Evolutionary conservation across 2,797 vertebrate genomes (phyloP).

Genomic region (Myotis planiceps): DNA sequence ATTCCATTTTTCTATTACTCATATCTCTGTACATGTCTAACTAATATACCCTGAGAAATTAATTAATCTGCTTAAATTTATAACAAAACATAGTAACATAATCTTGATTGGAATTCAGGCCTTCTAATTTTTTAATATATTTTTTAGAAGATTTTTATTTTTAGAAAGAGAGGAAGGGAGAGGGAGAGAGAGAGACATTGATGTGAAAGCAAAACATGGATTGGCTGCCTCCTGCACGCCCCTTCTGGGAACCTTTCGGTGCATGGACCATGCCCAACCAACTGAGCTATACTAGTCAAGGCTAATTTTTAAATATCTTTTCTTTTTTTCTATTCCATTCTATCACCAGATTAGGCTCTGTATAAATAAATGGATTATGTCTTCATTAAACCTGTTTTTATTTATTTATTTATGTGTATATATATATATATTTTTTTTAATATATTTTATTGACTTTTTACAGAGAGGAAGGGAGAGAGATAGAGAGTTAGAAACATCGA

Average conservation of each 20-base stretch:
- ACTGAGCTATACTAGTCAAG: not conserved
- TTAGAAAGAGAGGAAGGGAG: not conserved
- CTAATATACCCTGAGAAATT: not conserved
- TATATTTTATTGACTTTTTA: too few species aligned
- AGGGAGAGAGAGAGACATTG: not conserved
- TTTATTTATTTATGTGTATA: too few species aligned
- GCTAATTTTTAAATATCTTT: not conserved
- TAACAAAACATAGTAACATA: not conserved
- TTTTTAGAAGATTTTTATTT: not conserved
- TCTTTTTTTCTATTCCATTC: not conserved
- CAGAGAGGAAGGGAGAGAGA: too few species aligned
- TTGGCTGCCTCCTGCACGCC: not conserved
- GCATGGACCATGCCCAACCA: not conserved
- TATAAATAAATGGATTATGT: not conserved
- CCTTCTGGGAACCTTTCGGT: not conserved
- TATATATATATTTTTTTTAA: too few species aligned
- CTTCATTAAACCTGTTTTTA: constrained; percentile 26
- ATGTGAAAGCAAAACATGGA: not conserved
- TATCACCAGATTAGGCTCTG: not conserved
- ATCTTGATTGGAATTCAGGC: not conserved
- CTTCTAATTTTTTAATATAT: not conserved
- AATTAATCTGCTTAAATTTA: not conserved
- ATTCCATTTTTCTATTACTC: not conserved
- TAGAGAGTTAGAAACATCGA: too few species aligned
- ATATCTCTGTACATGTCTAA: constrained; percentile 23